These are phyloP conservation scores for Magallana nippona DNA, from an alignment of 2,888 invertebrate genomes.

Conservation along the genomic window DNA sequence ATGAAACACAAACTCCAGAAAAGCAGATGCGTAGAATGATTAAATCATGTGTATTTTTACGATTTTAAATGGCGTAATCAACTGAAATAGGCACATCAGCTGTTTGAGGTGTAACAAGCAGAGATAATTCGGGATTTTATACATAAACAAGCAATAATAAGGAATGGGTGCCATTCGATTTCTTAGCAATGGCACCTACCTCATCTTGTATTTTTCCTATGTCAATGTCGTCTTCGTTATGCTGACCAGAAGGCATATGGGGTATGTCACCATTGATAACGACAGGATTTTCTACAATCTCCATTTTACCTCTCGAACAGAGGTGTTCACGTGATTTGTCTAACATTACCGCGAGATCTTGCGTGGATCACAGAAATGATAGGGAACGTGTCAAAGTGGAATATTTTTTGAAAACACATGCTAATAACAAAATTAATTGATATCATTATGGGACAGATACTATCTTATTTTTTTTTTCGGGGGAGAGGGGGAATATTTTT, in stretches of 20 bases:
- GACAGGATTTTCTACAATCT: conserved; percentile 71
- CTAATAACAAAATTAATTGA: too few relatives aligned
- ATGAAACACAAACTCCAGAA: background rate
- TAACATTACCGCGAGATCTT: conserved; percentile 72
- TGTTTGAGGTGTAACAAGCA: conserved; percentile 7
- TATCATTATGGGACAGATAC: too few relatives aligned
- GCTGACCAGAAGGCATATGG: conserved; percentile 67
- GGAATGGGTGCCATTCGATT: background rate
- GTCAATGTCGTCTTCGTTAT: conserved; percentile 66
- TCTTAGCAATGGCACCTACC: conserved; percentile 55
- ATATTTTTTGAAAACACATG: too few relatives aligned
- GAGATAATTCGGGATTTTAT: background rate
- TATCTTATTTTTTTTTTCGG: too few relatives aligned
- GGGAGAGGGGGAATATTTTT: too few relatives aligned
- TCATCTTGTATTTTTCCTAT: conserved; percentile 70
- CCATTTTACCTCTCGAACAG: conserved; percentile 75
- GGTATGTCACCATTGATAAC: conserved; percentile 74
- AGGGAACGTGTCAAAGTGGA: background rate
- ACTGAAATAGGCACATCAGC: conserved; percentile 16
- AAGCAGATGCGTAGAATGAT: conserved; percentile 18
- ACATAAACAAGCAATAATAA: background rate
- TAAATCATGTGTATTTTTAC: background rate
- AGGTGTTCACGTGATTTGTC: conserved; percentile 74
- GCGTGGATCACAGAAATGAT: conserved; percentile 50
- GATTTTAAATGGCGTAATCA: conserved; percentile 3